A percentile compares a stretch with the other conserved stretches of the same genome.
Evolutionary conservation across 2,113 vertebrate genomes (phyloP).

Genomic region (Montifringilla adamsi): DNA sequence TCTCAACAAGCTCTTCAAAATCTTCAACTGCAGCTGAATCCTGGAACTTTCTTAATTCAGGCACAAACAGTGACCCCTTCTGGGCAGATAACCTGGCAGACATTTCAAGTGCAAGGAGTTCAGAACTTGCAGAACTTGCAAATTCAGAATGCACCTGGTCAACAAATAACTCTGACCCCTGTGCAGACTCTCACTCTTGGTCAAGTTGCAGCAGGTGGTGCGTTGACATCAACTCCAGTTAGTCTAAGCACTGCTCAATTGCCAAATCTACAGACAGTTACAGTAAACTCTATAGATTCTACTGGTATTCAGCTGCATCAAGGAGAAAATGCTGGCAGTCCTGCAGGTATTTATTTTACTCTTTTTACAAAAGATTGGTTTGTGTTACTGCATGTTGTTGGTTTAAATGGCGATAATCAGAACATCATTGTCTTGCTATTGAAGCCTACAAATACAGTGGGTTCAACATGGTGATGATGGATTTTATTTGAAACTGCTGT

Average conservation of each 20-base stretch:
- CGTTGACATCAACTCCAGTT: slow-evolving; percentile 83
- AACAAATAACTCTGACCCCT: slow-evolving; percentile 96
- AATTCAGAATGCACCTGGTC: slow-evolving; percentile 90
- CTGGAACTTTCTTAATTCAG: slow-evolving; percentile 97
- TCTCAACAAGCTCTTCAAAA: slow-evolving; percentile 88
- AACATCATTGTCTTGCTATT: not conserved
- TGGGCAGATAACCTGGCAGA: slow-evolving; percentile 99
- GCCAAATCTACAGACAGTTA: slow-evolving; percentile 97
- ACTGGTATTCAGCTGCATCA: slow-evolving; percentile 86
- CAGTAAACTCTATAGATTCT: slow-evolving; percentile 92
- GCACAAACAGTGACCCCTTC: slow-evolving; percentile 97
- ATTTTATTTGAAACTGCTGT: not conserved
- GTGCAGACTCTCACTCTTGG: slow-evolving; percentile 96
- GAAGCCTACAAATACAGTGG: not conserved
- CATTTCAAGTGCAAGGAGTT: slow-evolving; percentile 98
- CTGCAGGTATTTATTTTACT: slow-evolving; percentile 83
- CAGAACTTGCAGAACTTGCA: slow-evolving; percentile 98
- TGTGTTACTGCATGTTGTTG: not conserved
- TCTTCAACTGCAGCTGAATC: slow-evolving; percentile 94
- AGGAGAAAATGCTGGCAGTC: slow-evolving; percentile 85
- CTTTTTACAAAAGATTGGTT: not conserved
- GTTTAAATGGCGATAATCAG: not conserved
- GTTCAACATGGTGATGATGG: not conserved
- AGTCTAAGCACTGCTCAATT: slow-evolving; percentile 91
- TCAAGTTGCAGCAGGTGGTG: slow-evolving; percentile 85